Conservation (phyloP, 2,797 vertebrate species). For the Epinephelus awoara region DNA sequence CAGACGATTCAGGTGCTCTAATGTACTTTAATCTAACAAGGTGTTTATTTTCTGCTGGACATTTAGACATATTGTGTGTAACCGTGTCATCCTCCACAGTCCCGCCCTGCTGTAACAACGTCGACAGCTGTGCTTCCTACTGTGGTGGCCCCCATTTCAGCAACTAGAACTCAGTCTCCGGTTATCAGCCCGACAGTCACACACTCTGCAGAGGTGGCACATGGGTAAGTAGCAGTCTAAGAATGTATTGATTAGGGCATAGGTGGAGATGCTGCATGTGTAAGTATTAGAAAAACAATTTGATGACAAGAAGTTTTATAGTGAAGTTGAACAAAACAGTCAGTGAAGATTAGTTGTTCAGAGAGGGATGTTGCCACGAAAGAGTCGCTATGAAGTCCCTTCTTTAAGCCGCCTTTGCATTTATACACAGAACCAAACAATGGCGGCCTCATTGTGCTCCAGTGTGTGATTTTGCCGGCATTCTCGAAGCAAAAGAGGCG, state of each 20-base stretch:
- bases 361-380: no score
- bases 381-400: no score
- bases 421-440: no score
- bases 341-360: not conserved
- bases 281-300: not conserved
- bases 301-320: not conserved
- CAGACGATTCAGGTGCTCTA: conserved; percentile 92
- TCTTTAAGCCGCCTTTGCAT: no score
- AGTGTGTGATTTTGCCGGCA: no score
- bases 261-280: not conserved
- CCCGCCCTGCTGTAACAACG: conserved; percentile 93
- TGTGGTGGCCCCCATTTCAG: conserved; percentile 95
- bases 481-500: no score
- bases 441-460: no score
- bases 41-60: not conserved
- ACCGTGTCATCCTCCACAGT: conserved; percentile 78
- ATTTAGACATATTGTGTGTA: not conserved
- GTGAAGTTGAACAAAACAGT: not conserved
- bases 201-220: conserved; percentile 91
- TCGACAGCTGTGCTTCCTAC: conserved; percentile 94
- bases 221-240: conserved; percentile 86
- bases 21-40: not conserved
- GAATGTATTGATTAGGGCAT: not conserved
- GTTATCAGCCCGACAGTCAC: conserved; percentile 94
- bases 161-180: conserved; percentile 95